Conservation (phyloP, 2,797 vertebrate species). For the Microctenopoma steveboyesi region DNA sequence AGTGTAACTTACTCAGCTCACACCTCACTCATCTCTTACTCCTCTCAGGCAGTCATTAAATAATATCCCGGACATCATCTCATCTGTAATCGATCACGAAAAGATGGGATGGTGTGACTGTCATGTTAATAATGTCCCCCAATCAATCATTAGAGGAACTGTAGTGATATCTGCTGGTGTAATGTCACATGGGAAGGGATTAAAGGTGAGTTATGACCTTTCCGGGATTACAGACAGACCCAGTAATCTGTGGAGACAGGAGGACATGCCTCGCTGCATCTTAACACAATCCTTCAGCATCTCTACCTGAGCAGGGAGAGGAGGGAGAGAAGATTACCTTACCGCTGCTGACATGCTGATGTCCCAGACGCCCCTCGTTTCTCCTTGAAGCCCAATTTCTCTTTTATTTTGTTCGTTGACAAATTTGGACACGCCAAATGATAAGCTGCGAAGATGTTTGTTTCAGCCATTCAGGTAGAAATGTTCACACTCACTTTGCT, state of each 20-base stretch:
- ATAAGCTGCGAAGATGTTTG: slow-evolving; percentile 30
- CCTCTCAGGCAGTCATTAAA: slow-evolving; percentile 34
- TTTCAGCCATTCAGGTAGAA: slow-evolving; percentile 47
- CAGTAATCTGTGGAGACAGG: slow-evolving; percentile 40
- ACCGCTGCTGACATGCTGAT: slow-evolving; percentile 55
- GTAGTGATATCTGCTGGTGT: slow-evolving; percentile 23
- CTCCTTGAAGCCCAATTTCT: slow-evolving; percentile 58
- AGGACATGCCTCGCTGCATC: slow-evolving; percentile 50
- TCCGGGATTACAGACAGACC: slow-evolving; percentile 44
- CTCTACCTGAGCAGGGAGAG: slow-evolving; percentile 15
- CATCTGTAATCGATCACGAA: slow-evolving; percentile 38
- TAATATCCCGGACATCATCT: slow-evolving; percentile 34
- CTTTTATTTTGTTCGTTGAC: slow-evolving; percentile 59
- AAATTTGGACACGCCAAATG: slow-evolving; percentile 54
- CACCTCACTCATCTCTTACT: background rate
- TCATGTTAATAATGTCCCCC: slow-evolving; percentile 54
- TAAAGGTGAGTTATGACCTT: slow-evolving; percentile 65
- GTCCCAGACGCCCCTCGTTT: slow-evolving; percentile 36
- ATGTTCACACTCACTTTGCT: slow-evolving; percentile 15
- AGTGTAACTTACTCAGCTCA: slow-evolving; percentile 6
- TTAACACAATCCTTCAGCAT: slow-evolving; percentile 46
- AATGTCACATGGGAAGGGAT: slow-evolving; percentile 54
- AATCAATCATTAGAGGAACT: slow-evolving; percentile 57
- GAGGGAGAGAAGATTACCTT: slow-evolving; percentile 17
- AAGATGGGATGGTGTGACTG: slow-evolving; percentile 48